Conservation (phyloP, 2,888 invertebrate genomes). For the Spodoptera picta region DNA sequence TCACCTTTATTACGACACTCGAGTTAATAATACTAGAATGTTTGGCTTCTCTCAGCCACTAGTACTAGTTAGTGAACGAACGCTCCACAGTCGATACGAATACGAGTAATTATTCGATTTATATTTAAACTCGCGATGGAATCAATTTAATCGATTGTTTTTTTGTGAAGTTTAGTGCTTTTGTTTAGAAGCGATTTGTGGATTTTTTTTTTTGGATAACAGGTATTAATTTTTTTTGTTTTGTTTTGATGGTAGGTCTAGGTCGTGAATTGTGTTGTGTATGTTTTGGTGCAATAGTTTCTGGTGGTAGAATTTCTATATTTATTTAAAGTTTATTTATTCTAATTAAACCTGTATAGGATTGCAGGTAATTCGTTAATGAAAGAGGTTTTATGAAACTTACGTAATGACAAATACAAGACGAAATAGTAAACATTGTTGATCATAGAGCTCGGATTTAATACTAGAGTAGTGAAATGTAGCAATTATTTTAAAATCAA, state of each 20-base stretch:
- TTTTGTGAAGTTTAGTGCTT: conserved; percentile 42
- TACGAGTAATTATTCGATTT: conserved; percentile 53
- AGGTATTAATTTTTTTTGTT: conserved; percentile 38
- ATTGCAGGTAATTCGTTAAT: no score
- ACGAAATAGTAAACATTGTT: no score
- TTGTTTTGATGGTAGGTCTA: not conserved
- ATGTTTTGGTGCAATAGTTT: no score
- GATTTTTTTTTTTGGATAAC: conserved; percentile 23
- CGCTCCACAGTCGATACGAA: conserved; percentile 64
- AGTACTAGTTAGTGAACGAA: conserved; percentile 70
- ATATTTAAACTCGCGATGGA: conserved; percentile 48
- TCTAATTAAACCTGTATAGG: no score
- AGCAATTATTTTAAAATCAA: no score
- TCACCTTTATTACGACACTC: conserved; percentile 79
- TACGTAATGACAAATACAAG: no score
- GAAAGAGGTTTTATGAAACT: no score
- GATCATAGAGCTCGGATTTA: no score
- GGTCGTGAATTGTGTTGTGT: not conserved
- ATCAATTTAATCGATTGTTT: conserved; percentile 47
- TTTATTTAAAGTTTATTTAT: no score
- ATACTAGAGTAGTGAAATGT: no score
- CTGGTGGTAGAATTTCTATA: no score
- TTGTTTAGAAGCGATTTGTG: conserved; percentile 15
- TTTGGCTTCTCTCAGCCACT: conserved; percentile 78
- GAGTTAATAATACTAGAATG: conserved; percentile 77